These are phyloP conservation scores for Myopa tessellatipennis DNA, from an alignment of 2,888 invertebrate species.

Conservation along the genomic window DNA sequence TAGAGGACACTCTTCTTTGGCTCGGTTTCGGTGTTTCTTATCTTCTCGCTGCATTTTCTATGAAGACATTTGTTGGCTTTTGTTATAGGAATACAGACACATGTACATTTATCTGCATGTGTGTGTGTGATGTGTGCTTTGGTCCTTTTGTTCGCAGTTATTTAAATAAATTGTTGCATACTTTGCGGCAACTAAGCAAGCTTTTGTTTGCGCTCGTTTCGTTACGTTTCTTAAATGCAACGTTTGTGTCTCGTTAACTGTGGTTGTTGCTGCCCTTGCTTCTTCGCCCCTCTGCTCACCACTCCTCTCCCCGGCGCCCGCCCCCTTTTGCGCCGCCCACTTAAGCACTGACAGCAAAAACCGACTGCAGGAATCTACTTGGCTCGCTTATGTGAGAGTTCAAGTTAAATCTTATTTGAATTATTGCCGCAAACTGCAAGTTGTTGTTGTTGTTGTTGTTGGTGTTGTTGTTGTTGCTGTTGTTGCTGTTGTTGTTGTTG, in stretches of 20 bases:
- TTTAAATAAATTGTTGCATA: constrained; percentile 64
- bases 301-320: neutral
- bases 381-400: constrained; percentile 37
- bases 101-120: constrained; percentile 41
- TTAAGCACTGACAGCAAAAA: neutral
- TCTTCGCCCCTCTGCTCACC: neutral
- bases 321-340: neutral
- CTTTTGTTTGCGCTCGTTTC: constrained; percentile 31
- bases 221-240: constrained; percentile 13
- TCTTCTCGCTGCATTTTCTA: constrained; percentile 43
- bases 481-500: constrained; percentile 39
- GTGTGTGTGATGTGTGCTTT: constrained; percentile 16
- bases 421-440: constrained; percentile 60
- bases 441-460: constrained; percentile 47
- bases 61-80: constrained; percentile 24
- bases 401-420: constrained; percentile 63
- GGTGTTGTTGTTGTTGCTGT: constrained; percentile 37
- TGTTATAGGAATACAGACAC: constrained; percentile 4
- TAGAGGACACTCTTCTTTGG: no score
- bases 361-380: constrained; percentile 11
- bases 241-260: constrained; percentile 20
- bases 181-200: constrained; percentile 58
- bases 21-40: constrained; percentile 47
- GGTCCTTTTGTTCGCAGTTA: constrained; percentile 38
- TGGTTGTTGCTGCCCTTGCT: constrained; percentile 30